Conservation (phyloP, 2,888 invertebrate genomes). For the Tolmerus cingulatus region DNA sequence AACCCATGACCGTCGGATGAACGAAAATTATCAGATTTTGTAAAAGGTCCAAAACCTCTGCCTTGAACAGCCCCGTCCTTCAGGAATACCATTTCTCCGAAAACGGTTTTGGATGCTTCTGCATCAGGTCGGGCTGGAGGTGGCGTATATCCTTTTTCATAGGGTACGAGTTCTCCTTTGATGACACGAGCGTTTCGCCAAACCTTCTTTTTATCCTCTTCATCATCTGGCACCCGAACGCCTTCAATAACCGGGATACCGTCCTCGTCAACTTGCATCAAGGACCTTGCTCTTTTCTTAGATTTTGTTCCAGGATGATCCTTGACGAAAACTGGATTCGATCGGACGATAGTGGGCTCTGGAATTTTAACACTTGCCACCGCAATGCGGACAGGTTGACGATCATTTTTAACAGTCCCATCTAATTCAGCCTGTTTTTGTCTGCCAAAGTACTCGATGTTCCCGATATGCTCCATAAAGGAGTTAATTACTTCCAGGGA, state of each 20-base stretch:
- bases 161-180: conserved; percentile 80
- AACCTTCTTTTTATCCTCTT: conserved; percentile 77
- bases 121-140: conserved; percentile 64
- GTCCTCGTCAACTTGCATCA: conserved; percentile 72
- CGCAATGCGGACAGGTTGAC: conserved; percentile 68
- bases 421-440: conserved; percentile 31
- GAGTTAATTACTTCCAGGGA: conserved; percentile 51
- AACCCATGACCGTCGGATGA: conserved; percentile 53
- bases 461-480: conserved; percentile 51
- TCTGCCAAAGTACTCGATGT: conserved; percentile 43
- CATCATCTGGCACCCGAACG: conserved; percentile 83
- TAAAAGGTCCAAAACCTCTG: conserved; percentile 68
- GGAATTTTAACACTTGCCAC: conserved; percentile 68
- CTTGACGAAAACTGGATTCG: conserved; percentile 70
- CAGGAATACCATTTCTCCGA: conserved; percentile 48
- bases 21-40: conserved; percentile 70
- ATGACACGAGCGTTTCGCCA: conserved; percentile 91
- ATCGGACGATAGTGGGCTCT: conserved; percentile 73
- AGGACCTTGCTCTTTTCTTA: conserved; percentile 71
- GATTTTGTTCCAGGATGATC: conserved; percentile 55
- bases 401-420: conserved; percentile 65
- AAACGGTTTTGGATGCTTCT: conserved; percentile 50
- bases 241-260: conserved; percentile 85
- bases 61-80: conserved; percentile 28
- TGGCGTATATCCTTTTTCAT: conserved; percentile 74